phyloP scores from a whole-genome alignment of 2,113 vertebrate genomes.

The Paracanthobrama guichenoti region DNA sequence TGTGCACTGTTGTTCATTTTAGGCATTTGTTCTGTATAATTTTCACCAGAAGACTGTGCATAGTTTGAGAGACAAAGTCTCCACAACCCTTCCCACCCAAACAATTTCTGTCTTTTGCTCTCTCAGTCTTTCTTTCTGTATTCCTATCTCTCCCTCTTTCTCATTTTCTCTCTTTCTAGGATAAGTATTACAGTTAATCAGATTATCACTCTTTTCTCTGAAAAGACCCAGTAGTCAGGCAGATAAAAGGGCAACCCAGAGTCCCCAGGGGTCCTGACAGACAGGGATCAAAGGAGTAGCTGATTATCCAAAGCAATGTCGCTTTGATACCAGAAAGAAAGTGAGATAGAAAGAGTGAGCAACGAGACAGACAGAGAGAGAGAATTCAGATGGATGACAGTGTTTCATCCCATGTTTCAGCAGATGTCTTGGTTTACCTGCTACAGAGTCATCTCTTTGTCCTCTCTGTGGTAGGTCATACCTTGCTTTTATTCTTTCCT shows the following conservation, averaged over 20 bases:
- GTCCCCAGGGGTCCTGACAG: slow-evolving; percentile 56
- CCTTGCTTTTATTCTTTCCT: slow-evolving; percentile 22
- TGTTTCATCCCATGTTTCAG: slow-evolving; percentile 57
- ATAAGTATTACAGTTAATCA: slow-evolving; percentile 58
- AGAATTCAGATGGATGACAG: slow-evolving; percentile 48
- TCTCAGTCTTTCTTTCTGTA: slow-evolving; percentile 58
- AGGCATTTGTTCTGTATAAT: not conserved
- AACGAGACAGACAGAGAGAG: slow-evolving; percentile 30
- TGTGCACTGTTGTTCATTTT: not conserved
- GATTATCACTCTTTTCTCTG: slow-evolving; percentile 59
- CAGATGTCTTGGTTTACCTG: slow-evolving; percentile 56
- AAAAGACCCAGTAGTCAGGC: slow-evolving; percentile 52
- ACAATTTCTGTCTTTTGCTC: slow-evolving; percentile 31
- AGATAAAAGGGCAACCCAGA: slow-evolving; percentile 58
- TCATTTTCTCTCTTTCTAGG: slow-evolving; percentile 34
- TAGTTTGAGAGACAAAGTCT: slow-evolving; percentile 9
- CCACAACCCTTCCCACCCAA: not conserved
- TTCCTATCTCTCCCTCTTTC: slow-evolving; percentile 20
- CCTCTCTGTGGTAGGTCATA: slow-evolving; percentile 49
- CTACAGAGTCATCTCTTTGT: slow-evolving; percentile 46
- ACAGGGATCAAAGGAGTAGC: slow-evolving; percentile 55
- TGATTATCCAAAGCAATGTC: slow-evolving; percentile 55
- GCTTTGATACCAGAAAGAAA: slow-evolving; percentile 57
- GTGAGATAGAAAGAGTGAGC: slow-evolving; percentile 31
- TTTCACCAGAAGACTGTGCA: not conserved